These are phyloP conservation scores for Helicolenus hilgendorfi DNA, from an alignment of 2,797 vertebrate species.

Conservation along the genomic window DNA sequence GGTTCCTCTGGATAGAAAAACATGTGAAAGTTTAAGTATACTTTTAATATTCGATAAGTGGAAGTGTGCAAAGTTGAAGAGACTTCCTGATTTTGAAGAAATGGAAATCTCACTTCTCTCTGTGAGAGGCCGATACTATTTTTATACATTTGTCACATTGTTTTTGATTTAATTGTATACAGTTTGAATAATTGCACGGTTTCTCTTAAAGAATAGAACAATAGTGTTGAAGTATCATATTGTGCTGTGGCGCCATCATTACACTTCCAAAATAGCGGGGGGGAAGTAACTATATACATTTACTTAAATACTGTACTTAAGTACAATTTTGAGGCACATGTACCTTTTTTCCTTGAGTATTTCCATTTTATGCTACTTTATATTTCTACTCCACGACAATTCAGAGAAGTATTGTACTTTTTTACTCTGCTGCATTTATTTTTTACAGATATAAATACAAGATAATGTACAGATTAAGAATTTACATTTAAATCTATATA, in stretches of 20 bases:
- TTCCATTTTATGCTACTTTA: background rate
- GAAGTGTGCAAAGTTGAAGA: background rate
- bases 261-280: background rate
- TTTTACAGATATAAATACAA: background rate
- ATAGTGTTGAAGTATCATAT: background rate
- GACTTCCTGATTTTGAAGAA: slow-evolving; percentile 44
- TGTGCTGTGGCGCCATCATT: background rate
- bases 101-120: slow-evolving; percentile 7
- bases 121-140: background rate
- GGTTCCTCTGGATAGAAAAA: background rate
- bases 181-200: background rate
- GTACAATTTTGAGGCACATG: background rate
- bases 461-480: background rate
- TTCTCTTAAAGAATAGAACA: background rate
- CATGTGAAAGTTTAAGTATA: background rate
- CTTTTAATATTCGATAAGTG: background rate
- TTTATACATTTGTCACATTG: background rate
- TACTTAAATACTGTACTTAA: background rate
- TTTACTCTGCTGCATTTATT: background rate
- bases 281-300: background rate
- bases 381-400: background rate
- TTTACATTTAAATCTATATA: background rate
- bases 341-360: background rate
- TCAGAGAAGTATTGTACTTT: background rate
- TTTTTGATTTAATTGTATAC: background rate